Evolutionary conservation across 2,888 invertebrate genomes (phyloP), one percentile per base, ranked within the genome.

Genomic region (Cheiracanthium punctorium): DNA sequence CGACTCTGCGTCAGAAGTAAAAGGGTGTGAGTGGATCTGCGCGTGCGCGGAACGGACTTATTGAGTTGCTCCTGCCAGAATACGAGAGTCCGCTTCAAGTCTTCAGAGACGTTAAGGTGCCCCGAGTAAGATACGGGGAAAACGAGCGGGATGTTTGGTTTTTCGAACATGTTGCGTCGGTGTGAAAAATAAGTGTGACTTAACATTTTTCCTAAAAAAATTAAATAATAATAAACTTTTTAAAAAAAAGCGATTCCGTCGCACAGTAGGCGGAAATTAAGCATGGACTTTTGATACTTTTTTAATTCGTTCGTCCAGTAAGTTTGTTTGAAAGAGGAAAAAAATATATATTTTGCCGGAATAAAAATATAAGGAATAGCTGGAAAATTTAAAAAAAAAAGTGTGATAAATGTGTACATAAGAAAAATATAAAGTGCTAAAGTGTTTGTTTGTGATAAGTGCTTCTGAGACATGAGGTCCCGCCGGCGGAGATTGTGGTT

Each of bases 61-160:
- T 58, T 58, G 58, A 58, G 58, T 58, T 58, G 58, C 58, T 58
- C 58, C 4, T 58, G 58, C 58, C 58, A 58, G 24, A 58, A 4
- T 58, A 24, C 24, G 58, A 2, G 58, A 58, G 24, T 58, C 58
- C 24, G 58, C 58, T 58, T n/a, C 20, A 58, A 58, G 58, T 58
- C 58, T 58, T 58, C 58, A 24, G 58, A 58, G 58, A 24, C 24
- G 24, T n/a, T 20, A 58, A 20, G 58, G 58, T 58, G 58, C 58
- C 48, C 48, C 48, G 48, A 37, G 37, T 37, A 10, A 4, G 8
- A 17, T 24, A 24, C 5, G 58, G 58, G 58, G 58, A n/a, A n/a
- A n/a, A 7, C 58, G 4, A n/a, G 58, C 24, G 58, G 24, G 58
- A 2, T 58, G 58, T 58, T 58, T 5, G 58, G 58, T 17, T 58